Conservation (phyloP, 2,888 invertebrate species). For the Plebejus melissa region DNA sequence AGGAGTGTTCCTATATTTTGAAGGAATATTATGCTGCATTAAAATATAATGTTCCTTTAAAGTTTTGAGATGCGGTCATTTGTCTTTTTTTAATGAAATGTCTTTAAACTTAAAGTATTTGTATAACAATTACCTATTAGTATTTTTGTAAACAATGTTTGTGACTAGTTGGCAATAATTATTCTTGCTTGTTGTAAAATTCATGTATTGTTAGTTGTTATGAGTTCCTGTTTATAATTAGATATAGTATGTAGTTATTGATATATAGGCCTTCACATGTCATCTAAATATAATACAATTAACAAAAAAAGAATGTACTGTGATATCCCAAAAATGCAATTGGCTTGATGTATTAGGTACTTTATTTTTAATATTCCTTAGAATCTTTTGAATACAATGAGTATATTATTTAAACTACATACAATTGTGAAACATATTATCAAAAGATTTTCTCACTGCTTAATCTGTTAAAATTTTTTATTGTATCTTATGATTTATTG, state of each 20-base stretch:
- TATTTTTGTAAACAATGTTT: not conserved
- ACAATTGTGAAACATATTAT: not conserved
- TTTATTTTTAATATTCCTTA: not conserved
- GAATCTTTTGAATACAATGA: not conserved
- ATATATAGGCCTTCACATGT: not conserved
- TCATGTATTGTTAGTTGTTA: not conserved
- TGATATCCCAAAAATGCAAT: not conserved
- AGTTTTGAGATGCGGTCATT: too few species aligned
- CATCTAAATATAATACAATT: not conserved
- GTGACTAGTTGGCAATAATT: not conserved
- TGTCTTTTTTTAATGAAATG: too few species aligned
- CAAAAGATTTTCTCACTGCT: not conserved
- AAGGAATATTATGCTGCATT: too few species aligned
- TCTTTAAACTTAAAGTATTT: too few species aligned
- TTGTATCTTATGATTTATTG: not conserved
- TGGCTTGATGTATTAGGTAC: not conserved
- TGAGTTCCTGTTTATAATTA: slow-evolving; percentile 3
- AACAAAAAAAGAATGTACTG: not conserved
- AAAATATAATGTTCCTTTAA: too few species aligned
- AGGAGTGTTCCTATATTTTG: too few species aligned
- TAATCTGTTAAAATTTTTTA: not conserved
- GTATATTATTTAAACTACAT: not conserved
- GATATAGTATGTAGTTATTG: not conserved
- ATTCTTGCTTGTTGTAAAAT: slow-evolving; percentile 1
- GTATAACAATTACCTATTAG: slow-evolving; percentile 10